Percentiles rank a stretch among this genome's conserved stretches.
phyloP scores from a whole-genome alignment of 2,888 invertebrate species.

The Vannuccia rotundouncinata region DNA sequence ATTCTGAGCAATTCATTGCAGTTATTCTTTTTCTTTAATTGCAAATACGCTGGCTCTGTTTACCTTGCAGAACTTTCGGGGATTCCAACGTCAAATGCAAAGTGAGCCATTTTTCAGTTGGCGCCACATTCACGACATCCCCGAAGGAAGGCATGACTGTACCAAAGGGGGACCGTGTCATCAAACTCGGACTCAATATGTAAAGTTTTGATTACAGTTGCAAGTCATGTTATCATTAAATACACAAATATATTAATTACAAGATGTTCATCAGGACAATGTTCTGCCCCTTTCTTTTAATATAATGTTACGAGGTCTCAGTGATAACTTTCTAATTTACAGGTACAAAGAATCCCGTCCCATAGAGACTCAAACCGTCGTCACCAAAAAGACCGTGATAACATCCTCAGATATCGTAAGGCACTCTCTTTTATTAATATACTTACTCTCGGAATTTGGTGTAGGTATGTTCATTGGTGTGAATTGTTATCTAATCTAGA shows the following conservation, averaged over 20 bases:
- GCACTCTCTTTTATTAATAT: background rate
- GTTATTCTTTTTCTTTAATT: too few relatives aligned
- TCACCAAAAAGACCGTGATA: background rate
- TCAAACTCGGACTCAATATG: slow-evolving; percentile 57
- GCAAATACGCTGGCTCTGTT: too few relatives aligned
- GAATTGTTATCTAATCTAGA: too few relatives aligned
- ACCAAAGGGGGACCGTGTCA: slow-evolving; percentile 52
- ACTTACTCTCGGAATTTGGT: background rate
- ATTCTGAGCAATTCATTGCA: too few relatives aligned
- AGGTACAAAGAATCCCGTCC: slow-evolving; percentile 18
- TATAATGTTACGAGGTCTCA: too few relatives aligned
- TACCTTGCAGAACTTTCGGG: background rate
- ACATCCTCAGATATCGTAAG: background rate
- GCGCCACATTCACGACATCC: slow-evolving; percentile 44
- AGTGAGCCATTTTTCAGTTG: slow-evolving; percentile 39
- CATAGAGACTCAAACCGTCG: background rate
- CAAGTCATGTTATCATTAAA: too few relatives aligned
- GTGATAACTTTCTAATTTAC: too few relatives aligned
- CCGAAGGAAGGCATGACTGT: slow-evolving; percentile 49
- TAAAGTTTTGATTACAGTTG: slow-evolving; percentile 44
- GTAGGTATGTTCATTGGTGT: too few relatives aligned
- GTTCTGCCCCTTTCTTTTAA: too few relatives aligned
- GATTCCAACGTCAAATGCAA: background rate
- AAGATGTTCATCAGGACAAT: too few relatives aligned
- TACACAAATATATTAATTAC: too few relatives aligned